Conservation (phyloP, 2,888 invertebrate genomes). For the Polydrusus pterygomalis region DNA sequence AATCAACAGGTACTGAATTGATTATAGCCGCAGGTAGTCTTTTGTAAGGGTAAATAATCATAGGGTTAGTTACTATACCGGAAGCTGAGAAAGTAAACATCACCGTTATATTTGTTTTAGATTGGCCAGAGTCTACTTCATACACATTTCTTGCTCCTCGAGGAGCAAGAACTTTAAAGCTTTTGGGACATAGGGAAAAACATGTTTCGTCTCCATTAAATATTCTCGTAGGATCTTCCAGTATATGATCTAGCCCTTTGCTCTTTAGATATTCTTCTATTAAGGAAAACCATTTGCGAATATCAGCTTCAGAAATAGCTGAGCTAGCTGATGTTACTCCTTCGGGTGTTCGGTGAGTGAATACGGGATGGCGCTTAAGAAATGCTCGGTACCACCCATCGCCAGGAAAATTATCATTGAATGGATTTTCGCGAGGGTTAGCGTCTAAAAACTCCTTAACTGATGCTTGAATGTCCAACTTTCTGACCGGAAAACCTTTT, state of each 20-base stretch:
- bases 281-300: constrained; percentile 14
- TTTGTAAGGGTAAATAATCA: constrained; percentile 50
- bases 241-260: constrained; percentile 34
- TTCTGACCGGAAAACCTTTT: constrained; percentile 7
- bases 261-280: constrained; percentile 7
- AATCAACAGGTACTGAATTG: constrained; percentile 34
- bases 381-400: constrained; percentile 47
- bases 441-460: constrained; percentile 25
- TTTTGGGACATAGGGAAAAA: constrained; percentile 53
- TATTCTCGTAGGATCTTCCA: constrained; percentile 56
- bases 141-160: constrained; percentile 55
- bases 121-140: constrained; percentile 45
- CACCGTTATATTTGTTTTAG: constrained; percentile 53
- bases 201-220: constrained; percentile 58
- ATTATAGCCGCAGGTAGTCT: constrained; percentile 21
- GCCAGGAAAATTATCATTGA: constrained; percentile 40
- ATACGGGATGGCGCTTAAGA: constrained; percentile 20
- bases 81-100: constrained; percentile 55
- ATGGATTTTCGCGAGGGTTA: constrained; percentile 36
- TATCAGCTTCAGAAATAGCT: constrained; percentile 20
- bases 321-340: constrained; percentile 25
- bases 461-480: constrained; percentile 15
- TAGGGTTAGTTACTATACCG: constrained; percentile 40
- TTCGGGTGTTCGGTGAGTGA: constrained; percentile 26
- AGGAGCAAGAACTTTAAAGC: constrained; percentile 53